phyloP scores from a whole-genome alignment of 2,113 vertebrate species.

The Prionailurus viverrinus region DNA sequence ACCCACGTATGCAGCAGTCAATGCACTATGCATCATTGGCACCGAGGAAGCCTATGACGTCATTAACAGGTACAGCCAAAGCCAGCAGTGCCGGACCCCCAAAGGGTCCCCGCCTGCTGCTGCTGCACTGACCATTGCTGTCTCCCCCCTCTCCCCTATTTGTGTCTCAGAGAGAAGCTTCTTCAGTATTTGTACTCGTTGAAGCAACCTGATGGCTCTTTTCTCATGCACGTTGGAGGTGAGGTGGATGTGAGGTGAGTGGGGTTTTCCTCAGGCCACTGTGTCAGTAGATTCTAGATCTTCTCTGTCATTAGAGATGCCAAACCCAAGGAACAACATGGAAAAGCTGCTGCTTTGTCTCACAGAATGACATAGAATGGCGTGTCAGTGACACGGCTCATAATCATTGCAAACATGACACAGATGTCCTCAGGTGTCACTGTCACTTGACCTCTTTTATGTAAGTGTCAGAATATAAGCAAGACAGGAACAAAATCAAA shows the following conservation, averaged over 20 bases:
- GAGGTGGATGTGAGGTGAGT: constrained; percentile 98
- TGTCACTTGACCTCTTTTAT: background rate
- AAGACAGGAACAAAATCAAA: constrained; percentile 8
- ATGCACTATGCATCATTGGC: constrained; percentile 96
- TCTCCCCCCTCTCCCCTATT: accelerated
- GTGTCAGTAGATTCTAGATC: background rate
- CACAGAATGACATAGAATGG: background rate
- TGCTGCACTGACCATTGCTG: background rate
- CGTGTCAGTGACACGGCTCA: background rate
- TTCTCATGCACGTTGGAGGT: constrained; percentile 96
- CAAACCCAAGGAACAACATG: background rate
- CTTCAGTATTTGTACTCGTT: constrained; percentile 93
- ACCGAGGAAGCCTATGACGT: constrained; percentile 94
- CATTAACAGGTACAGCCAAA: constrained; percentile 92
- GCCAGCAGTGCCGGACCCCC: background rate
- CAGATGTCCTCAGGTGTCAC: background rate
- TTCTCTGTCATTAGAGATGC: background rate
- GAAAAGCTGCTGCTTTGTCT: background rate
- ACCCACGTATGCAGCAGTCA: constrained; percentile 97
- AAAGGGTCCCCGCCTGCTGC: background rate
- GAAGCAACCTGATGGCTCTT: constrained; percentile 97
- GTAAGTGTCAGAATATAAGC: constrained; percentile 9
- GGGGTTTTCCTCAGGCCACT: constrained; percentile 13
- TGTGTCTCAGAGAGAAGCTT: constrained; percentile 93
- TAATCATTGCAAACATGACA: background rate